Evolutionary conservation across 2,113 vertebrate genomes (phyloP), one percentile per base, ranked within the genome.

Genomic region (Ptychochromis oligacanthus): DNA sequence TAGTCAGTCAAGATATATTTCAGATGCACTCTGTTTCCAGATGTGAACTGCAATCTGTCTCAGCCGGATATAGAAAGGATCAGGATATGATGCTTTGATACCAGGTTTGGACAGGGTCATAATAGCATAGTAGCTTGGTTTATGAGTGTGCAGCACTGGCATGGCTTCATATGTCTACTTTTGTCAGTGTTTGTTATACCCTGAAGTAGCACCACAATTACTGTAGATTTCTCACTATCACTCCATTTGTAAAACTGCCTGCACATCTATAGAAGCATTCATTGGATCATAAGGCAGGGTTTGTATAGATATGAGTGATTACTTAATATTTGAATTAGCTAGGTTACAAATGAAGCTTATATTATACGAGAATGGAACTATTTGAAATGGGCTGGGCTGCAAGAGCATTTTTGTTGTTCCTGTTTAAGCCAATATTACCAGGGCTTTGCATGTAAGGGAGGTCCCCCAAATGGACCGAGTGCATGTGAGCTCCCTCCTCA

Each of bases 1-100:
- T 80, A 67, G 64, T 84, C 59, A 52, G 12, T 82, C 56, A 57
- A 85, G 77, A 90, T 83, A 34, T 82, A 83, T 87, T 70, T 61
- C 28, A 59, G 72, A 84, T 81, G 64, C 83, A 20, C 52, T 67
- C 40, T 57, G 64, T 24, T 60, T 78, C 34, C 34, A 77, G 56
- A 17, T 65, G 28, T 75, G 80, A 80, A 46, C 58, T 62, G 52
- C 36, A 59, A 22, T 90, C 84, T 40, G n/a, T 87, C 60, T 75
- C 46, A 67, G 77, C 56, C 61, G 17, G 78, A 77, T 77, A 84
- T 61, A 61, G 59, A 59, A 81, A 77, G 15, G 64, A 70, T 62
- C 79, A 6, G 77, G 82, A 82, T 88, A 82, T 85, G 78, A 87
- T 90, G 52, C 77, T 77, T 22, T 79, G 86, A 91, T 77, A 85